Base-by-base conservation (phyloP, 2,888 invertebrate species). In the Bedellia somnulentella region DNA sequence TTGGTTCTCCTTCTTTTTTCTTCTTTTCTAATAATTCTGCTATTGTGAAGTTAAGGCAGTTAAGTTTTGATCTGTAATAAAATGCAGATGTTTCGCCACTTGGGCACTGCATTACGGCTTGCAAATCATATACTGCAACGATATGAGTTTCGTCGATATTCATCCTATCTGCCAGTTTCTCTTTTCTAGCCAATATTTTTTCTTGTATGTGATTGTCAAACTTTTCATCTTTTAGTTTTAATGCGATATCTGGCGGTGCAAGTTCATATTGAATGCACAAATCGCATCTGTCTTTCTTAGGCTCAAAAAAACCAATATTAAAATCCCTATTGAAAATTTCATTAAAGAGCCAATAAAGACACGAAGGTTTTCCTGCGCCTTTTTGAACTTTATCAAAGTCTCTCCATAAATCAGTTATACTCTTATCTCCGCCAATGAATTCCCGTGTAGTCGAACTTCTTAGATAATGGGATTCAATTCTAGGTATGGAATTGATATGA, bases 371-470 rank as follows among this genome's bases (percentile, higher is more conserved):
- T 21, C 36, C 35, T 25, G 27, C 31, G 26, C 37, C 17, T 22
- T 38, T 39, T 27, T 37, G 39, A 30, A 26, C 28, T 33, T 37
- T 33, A 36, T 35, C 37, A 36, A 43, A 44, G 35, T 43, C 44
- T 26, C 33, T 35, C 38, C 46, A 47, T 30, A 46, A 35, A 25
- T 46, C 45, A 31, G 41, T 35, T 18, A 49, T 36, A 31, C 35
- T 47, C 37, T 45, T 47, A 28, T 38, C 35, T 24, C 43, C 43
- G 22, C 41, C 48, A 33, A 45, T 49, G 34, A 44, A 38, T 28
- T 38, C 31, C 13, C 34, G 32, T 11, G 35, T 23, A 9, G 36
- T n/a, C n/a, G 24, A 35, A 24, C 36, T 37, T 26, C 45, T 29
- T n/a, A 39, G 27, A 31, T 46, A 44, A 34, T 44, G 44, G 13